A percentile compares a stretch with the other conserved stretches of the same genome.
These are phyloP conservation scores for Seladonia tumulorum DNA, from an alignment of 2,888 invertebrate species.

Conservation along the genomic window DNA sequence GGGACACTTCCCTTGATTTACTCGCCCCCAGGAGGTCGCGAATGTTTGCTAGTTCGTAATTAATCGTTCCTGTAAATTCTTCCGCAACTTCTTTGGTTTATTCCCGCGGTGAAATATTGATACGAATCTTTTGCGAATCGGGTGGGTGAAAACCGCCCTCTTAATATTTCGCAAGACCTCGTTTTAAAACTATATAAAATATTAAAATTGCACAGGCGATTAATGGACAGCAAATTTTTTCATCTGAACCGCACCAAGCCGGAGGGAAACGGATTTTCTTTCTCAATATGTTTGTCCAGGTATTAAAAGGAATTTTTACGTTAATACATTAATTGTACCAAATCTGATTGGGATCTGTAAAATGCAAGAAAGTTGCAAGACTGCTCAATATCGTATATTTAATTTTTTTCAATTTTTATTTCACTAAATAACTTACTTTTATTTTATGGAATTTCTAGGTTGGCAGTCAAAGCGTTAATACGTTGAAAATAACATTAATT, in stretches of 20 bases:
- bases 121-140: neutral
- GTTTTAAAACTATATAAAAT: neutral
- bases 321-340: too few species aligned
- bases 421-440: too few species aligned
- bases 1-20: constrained; percentile 35
- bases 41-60: constrained; percentile 22
- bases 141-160: neutral
- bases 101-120: neutral
- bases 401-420: too few species aligned
- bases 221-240: neutral
- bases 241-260: neutral
- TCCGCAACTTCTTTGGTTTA: neutral
- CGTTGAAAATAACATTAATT: neutral
- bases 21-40: constrained; percentile 5
- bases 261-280: neutral
- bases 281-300: neutral
- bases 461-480: too few species aligned
- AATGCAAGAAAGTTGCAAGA: too few species aligned
- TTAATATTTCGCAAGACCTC: neutral
- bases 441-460: too few species aligned
- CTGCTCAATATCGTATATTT: too few species aligned
- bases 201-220: neutral
- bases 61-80: neutral
- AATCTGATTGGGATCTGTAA: too few species aligned
- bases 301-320: too few species aligned